phyloP scores from a whole-genome alignment of 2,797 vertebrate genomes.

The Manis crassicaudata region DNA sequence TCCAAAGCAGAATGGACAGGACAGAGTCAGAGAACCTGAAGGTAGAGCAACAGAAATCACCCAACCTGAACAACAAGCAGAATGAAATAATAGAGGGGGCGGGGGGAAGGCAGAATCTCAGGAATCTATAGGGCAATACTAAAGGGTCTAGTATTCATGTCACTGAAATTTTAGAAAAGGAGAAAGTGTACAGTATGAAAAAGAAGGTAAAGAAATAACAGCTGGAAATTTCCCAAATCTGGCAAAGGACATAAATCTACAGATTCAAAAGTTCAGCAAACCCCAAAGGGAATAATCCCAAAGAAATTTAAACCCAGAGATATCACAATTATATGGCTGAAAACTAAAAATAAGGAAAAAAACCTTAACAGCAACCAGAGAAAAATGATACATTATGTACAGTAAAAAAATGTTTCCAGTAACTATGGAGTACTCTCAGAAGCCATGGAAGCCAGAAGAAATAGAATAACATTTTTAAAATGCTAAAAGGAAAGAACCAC shows the following conservation, averaged over 20 bases:
- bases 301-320: conserved; percentile 2
- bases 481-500: background rate
- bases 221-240: conserved; percentile 18
- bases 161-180: background rate
- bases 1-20: background rate
- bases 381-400: background rate
- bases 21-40: background rate
- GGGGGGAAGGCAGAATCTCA: background rate
- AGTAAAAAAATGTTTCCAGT: background rate
- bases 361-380: background rate
- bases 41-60: background rate
- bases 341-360: conserved; percentile 21
- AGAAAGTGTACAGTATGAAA: background rate
- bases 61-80: background rate
- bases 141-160: background rate
- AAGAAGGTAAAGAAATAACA: background rate
- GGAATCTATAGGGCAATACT: background rate
- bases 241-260: background rate
- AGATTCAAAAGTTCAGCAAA: background rate
- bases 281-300: background rate
- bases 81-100: background rate
- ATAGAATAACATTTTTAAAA: conserved; percentile 4
- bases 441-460: background rate
- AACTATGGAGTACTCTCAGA: background rate
- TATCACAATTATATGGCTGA: background rate